Conservation (phyloP, 2,888 invertebrate species). For the Halocaridina rubra region DNA sequence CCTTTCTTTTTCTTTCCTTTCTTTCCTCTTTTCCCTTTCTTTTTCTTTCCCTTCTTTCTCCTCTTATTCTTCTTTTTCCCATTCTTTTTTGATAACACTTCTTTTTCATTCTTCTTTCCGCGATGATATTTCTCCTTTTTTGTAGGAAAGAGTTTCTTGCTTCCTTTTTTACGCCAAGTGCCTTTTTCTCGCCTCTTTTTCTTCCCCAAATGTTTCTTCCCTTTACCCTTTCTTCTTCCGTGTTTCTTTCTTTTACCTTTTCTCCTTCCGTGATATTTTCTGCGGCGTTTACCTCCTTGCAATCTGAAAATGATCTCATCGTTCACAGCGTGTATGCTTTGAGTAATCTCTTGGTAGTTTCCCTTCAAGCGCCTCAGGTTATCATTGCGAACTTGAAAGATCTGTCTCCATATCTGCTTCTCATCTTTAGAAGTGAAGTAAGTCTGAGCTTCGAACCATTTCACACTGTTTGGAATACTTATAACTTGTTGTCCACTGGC, state of each 20-base stretch:
- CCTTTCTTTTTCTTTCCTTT: not conserved
- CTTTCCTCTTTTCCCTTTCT: not conserved
- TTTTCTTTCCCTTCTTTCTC: not conserved
- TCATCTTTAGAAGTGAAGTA: not conserved
- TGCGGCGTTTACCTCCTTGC: not conserved
- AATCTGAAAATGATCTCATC: not conserved
- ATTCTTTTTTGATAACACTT: not conserved
- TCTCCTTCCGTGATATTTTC: too few relatives aligned
- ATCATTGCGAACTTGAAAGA: not conserved
- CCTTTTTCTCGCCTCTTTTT: not conserved
- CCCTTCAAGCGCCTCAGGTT: not conserved
- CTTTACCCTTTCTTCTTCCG: not conserved
- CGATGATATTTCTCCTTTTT: not conserved
- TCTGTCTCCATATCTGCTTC: slow-evolving; percentile 24
- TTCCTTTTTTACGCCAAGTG: too few relatives aligned
- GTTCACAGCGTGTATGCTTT: not conserved
- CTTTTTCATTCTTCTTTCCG: not conserved
- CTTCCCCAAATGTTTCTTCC: too few relatives aligned
- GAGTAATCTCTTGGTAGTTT: not conserved
- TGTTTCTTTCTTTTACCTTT: not conserved
- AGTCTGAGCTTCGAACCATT: slow-evolving; percentile 3
- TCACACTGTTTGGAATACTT: slow-evolving; percentile 5
- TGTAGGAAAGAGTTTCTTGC: not conserved
- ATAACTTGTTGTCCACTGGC: slow-evolving; percentile 6
- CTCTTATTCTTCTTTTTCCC: not conserved